Evolutionary conservation across 2,113 vertebrate species (phyloP).

Genomic region (Anolis carolinensis): DNA sequence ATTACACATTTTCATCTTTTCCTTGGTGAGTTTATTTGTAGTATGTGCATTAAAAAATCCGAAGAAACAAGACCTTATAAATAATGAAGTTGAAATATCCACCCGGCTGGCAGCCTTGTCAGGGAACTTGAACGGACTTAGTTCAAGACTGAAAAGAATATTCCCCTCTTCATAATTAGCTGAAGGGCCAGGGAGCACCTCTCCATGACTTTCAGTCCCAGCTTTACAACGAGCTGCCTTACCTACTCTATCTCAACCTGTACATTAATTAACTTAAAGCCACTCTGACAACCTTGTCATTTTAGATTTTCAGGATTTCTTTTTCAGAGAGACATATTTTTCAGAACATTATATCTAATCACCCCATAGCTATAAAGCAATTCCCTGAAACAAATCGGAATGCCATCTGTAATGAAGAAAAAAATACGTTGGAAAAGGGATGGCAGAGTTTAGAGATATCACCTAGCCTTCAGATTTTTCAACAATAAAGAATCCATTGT

Average conservation of each 20-base stretch:
- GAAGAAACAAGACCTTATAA: not conserved
- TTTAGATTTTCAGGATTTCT: slow-evolving; percentile 52
- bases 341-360: slow-evolving; percentile 38
- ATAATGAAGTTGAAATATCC: not conserved
- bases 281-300: slow-evolving; percentile 37
- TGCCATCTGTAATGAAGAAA: slow-evolving; percentile 41
- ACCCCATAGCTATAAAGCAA: slow-evolving; percentile 29
- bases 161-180: slow-evolving; percentile 30
- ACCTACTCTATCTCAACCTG: not conserved
- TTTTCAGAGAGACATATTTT: slow-evolving; percentile 40
- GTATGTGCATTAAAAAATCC: not conserved
- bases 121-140: slow-evolving; percentile 52
- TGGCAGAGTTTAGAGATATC: slow-evolving; percentile 6
- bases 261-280: slow-evolving; percentile 41
- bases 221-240: not conserved
- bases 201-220: slow-evolving; percentile 35
- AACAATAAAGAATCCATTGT: not conserved
- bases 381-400: slow-evolving; percentile 44
- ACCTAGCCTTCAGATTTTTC: slow-evolving; percentile 9
- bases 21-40: not conserved
- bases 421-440: slow-evolving; percentile 26
- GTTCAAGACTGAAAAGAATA: slow-evolving; percentile 49
- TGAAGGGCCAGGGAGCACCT: slow-evolving; percentile 16
- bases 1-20: not conserved
- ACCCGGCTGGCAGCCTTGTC: slow-evolving; percentile 47